These are phyloP conservation scores for Prunella fulvescens DNA, from an alignment of 2,113 vertebrate species.

Conservation along the genomic window DNA sequence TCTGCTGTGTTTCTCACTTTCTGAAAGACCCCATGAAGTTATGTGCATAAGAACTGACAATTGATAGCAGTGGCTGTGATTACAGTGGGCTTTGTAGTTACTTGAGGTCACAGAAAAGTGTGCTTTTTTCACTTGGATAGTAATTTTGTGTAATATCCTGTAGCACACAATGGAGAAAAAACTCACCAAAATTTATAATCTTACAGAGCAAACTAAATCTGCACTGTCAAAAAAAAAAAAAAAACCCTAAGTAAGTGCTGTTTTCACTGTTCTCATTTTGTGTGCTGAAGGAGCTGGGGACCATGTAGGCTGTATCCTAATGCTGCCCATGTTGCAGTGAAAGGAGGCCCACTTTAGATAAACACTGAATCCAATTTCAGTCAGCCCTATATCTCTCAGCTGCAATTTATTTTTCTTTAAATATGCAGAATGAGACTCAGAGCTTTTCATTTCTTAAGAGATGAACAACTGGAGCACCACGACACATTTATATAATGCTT, in stretches of 20 bases:
- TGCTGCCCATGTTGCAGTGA: background rate
- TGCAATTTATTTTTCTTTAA: conserved; percentile 57
- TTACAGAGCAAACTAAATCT: background rate
- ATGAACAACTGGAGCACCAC: conserved; percentile 45
- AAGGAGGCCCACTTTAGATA: background rate
- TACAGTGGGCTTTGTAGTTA: background rate
- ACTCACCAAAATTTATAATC: background rate
- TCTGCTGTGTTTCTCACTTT: background rate
- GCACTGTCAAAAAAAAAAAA: background rate
- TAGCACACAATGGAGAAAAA: background rate
- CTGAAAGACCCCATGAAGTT: background rate
- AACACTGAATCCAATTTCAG: background rate
- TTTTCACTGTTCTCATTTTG: background rate
- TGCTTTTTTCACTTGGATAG: background rate
- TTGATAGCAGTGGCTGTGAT: background rate
- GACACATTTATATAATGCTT: conserved; percentile 61
- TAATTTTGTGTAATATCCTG: background rate
- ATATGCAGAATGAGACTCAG: background rate
- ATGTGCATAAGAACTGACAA: background rate
- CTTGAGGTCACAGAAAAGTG: background rate
- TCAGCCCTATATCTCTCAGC: background rate
- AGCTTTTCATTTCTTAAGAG: conserved; percentile 51
- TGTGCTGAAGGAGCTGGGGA: background rate
- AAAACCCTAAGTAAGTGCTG: background rate
- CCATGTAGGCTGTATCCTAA: background rate